phyloP scores from a whole-genome alignment of 2,797 vertebrate species.

The Enteromius treurensis region DNA sequence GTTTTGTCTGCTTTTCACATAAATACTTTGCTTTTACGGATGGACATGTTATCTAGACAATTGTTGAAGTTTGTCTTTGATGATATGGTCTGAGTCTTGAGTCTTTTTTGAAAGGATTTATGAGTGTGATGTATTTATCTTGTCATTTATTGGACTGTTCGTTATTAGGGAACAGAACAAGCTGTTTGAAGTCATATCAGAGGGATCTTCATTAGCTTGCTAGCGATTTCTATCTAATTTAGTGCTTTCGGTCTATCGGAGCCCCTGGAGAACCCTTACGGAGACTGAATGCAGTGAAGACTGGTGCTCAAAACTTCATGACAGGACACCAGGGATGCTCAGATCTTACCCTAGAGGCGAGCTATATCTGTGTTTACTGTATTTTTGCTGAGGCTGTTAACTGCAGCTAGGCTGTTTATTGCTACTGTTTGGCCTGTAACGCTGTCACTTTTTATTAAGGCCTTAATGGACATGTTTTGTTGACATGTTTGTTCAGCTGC shows the following conservation, averaged over 20 bases:
- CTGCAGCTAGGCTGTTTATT: slow-evolving; percentile 13
- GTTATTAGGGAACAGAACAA: slow-evolving; percentile 34
- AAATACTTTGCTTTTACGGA: neutral
- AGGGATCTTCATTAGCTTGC: slow-evolving; percentile 35
- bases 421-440: slow-evolving; percentile 16
- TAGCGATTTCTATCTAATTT: slow-evolving; percentile 55
- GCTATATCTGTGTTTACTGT: neutral
- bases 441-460: slow-evolving; percentile 23
- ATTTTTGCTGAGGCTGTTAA: slow-evolving; percentile 2
- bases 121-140: neutral
- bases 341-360: slow-evolving; percentile 34
- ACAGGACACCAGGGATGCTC: slow-evolving; percentile 68
- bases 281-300: slow-evolving; percentile 66
- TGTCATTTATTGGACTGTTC: slow-evolving; percentile 27
- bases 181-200: slow-evolving; percentile 36
- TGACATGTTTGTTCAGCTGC: slow-evolving; percentile 40
- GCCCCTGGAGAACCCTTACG: slow-evolving; percentile 76
- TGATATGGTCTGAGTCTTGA: neutral
- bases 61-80: neutral
- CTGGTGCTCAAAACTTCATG: slow-evolving; percentile 73
- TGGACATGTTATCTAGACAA: neutral
- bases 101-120: neutral
- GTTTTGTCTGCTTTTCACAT: neutral
- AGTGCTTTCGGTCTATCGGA: slow-evolving; percentile 68
- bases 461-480: slow-evolving; percentile 31